These are phyloP conservation scores for Mustela erminea DNA, from an alignment of 2,797 vertebrate genomes.

Conservation along the genomic window DNA sequence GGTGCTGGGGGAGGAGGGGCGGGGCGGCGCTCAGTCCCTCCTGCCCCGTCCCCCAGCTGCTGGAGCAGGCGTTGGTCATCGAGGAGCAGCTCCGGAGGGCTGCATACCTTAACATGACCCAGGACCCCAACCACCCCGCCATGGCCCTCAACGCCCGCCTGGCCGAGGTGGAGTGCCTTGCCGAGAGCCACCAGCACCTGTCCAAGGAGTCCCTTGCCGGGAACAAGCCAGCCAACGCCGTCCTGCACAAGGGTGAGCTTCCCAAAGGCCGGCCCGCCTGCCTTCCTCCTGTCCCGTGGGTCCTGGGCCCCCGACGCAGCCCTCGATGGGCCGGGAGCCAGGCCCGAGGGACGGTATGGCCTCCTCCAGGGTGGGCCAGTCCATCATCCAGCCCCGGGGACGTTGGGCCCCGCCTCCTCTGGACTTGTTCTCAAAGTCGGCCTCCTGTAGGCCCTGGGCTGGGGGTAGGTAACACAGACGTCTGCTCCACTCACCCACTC, in stretches of 20 bases:
- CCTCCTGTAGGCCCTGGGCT: neutral
- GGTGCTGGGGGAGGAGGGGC: neutral
- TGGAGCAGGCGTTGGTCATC: conserved; percentile 99
- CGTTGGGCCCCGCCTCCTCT: neutral
- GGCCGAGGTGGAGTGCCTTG: conserved; percentile 98
- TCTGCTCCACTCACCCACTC: neutral
- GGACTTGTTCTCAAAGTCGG: neutral
- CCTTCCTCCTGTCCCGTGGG: rapidly evolving
- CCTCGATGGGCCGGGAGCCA: rapidly evolving
- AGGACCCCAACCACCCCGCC: conserved; percentile 96
- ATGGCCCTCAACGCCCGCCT: conserved; percentile 98
- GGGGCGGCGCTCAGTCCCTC: rapidly evolving
- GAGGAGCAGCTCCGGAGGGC: conserved; percentile 98
- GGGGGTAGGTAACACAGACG: neutral
- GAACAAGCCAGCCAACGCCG: conserved; percentile 98
- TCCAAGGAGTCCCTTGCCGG: conserved; percentile 98
- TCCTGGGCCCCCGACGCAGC: rapidly evolving
- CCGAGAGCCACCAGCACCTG: conserved; percentile 98
- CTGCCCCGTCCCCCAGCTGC: conserved; percentile 87
- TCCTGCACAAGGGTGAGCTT: conserved; percentile 96
- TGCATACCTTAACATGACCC: conserved; percentile 98
- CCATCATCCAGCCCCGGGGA: neutral
- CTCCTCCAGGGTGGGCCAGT: neutral
- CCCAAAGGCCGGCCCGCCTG: rapidly evolving
- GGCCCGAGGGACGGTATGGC: rapidly evolving